phyloP scores from a whole-genome alignment of 2,797 vertebrate species.

The Hoplostethus atlanticus region DNA sequence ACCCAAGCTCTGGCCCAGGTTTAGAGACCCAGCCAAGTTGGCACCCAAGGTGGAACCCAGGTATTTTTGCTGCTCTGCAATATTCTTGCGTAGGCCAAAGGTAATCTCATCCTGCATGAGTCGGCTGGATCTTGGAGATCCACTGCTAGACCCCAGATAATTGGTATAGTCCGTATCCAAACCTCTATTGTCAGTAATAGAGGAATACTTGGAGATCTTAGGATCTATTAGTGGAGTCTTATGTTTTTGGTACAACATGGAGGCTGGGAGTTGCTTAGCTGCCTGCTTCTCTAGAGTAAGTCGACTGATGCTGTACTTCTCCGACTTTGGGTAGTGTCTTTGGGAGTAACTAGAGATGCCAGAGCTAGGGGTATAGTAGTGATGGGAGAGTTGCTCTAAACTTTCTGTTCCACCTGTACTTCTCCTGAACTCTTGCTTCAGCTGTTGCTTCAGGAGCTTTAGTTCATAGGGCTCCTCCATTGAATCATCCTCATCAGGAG shows the following conservation, averaged over 20 bases:
- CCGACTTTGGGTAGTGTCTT: conserved; percentile 94
- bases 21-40: conserved; percentile 91
- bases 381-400: conserved; percentile 94
- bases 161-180: conserved; percentile 94
- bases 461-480: conserved; percentile 99
- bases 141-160: conserved; percentile 91
- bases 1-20: conserved; percentile 88
- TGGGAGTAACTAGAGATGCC: conserved; percentile 86
- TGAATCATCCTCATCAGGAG: conserved; percentile 92
- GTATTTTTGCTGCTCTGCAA: conserved; percentile 98
- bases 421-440: conserved; percentile 98
- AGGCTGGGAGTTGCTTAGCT: conserved; percentile 95
- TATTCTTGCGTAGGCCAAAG: conserved; percentile 97
- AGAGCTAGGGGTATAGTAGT: conserved; percentile 91
- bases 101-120: conserved; percentile 97
- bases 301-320: conserved; percentile 97
- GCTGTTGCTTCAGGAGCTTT: conserved; percentile 97
- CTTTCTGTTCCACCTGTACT: conserved; percentile 90
- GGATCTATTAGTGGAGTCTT: conserved; percentile 93
- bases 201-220: conserved; percentile 95
- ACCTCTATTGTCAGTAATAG: conserved; percentile 92
- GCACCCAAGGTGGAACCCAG: conserved; percentile 90
- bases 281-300: conserved; percentile 98
- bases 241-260: conserved; percentile 97
- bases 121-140: conserved; percentile 92